Evolutionary conservation across 2,113 vertebrate species (phyloP), one percentile per base, ranked within the genome.

Genomic region (Lipophrys pholis): DNA sequence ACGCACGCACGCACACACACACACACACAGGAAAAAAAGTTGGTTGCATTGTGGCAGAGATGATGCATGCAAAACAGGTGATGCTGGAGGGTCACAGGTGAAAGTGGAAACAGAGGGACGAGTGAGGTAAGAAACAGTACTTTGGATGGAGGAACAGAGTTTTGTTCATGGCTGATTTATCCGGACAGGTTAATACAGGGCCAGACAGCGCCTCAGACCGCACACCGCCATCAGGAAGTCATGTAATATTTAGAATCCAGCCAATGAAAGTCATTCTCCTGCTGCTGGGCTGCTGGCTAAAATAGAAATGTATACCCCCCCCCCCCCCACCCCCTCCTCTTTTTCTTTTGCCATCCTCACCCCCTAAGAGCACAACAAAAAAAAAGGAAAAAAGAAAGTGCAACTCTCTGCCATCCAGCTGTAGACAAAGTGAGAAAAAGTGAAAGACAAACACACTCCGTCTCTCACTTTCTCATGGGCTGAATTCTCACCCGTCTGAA

Each of bases 241-340:
- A 93, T 91, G 91, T 82, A 94, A 95, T 94, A 95, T 94, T 93
- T 93, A 94, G 90, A 90, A 82, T 80, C 62, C 69, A 66, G 86
- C 90, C 84, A 92, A 89, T 92, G 83, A 86, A 91, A 93, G 91
- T 87, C 69, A 77, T 82, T 91, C 78, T 89, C 65, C 65, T 64
- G 80, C 78, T 80, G 80, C 78, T 81, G 73, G 69, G 71, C 80
- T 82, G n/a, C 63, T 80, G 83, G 81, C 85, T 86, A 78, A 91
- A 92, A 92, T 81, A 91, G 86, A 80, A 78, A 92, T 90, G 84
- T 86, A 87, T 87, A 88, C 86, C 78, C 76, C 60, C 65, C 71
- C 57, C 16, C 51, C 21, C 43, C 40, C 30, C 41, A 51, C 69
- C 50, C 60, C 48, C 21, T 49, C 40, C 30, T 38, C 51, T 66